Evolutionary conservation across 1,140 invertebrate genomes (phyloP).

Genomic region (Rhysida immarginata): DNA sequence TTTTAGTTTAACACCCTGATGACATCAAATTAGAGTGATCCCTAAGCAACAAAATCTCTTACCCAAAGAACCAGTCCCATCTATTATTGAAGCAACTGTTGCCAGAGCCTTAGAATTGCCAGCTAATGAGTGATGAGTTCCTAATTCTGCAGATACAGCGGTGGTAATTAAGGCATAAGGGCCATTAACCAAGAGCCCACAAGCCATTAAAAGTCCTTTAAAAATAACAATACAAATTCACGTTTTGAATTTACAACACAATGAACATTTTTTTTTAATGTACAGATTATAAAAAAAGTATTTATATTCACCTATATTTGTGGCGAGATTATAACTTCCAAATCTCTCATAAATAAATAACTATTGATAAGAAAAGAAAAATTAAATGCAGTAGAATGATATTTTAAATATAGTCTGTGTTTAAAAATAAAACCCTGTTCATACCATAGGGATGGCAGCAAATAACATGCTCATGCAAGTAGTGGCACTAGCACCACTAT

Average conservation of each 20-base stretch:
- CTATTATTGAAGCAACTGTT: constrained; percentile 91
- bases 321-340: constrained; percentile 40
- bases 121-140: constrained; percentile 66
- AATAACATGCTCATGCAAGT: constrained; percentile 70
- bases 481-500: constrained; percentile 60
- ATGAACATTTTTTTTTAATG: too few species aligned
- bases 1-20: too few species aligned
- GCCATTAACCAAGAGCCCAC: constrained; percentile 78
- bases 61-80: constrained; percentile 86
- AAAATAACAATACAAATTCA: background rate
- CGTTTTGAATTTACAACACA: too few species aligned
- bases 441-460: constrained; percentile 65
- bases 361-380: constrained; percentile 35
- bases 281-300: too few species aligned
- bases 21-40: too few species aligned
- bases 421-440: background rate
- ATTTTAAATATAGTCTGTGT: background rate
- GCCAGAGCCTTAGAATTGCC: constrained; percentile 79
- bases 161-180: constrained; percentile 93
- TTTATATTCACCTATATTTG: constrained; percentile 36
- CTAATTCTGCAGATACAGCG: constrained; percentile 84
- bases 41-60: too few species aligned
- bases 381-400: background rate
- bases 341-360: constrained; percentile 60
- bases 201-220: constrained; percentile 33